Evolutionary conservation across 2,797 vertebrate species (phyloP), one percentile per base, ranked within the genome.

Genomic region (Zalophus californianus): DNA sequence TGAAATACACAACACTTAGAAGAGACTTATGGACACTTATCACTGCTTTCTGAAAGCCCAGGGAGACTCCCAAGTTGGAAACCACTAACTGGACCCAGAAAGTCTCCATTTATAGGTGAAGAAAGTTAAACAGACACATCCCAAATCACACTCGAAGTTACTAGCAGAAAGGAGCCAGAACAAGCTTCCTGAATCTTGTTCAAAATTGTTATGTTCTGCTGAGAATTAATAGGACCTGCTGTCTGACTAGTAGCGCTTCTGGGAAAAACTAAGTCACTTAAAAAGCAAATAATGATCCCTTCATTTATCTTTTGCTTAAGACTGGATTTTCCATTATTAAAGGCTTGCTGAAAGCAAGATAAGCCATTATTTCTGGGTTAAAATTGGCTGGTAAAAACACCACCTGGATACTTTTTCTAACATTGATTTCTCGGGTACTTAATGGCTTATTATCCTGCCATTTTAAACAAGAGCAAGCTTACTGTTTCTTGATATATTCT

Each of bases 231-330:
- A 86, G n/a, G 12, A 66, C 38, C 66, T 86, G 23, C 18, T 50
- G 56, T 84, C 75, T 86, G 27, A 58, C 79, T 77, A 41, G 13
- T 60, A 80, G 27, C 27, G 18, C 54, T 93, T 95, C 50, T 35
- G 75, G 27, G 38, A 64, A 93, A 20, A 86, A 6, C 27, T n/a
- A 78, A 84, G 66, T 96, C 18, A 25, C 50, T 92, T 82, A 11
- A 83, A 95, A 95, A 91, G 32, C 90, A 96, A 97, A 78, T 58
- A 92, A 78, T 82, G 21, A 66, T 92, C 3, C 4, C 25, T 72
- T 97, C 78, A 72, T 94, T 97, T 97, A 90, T 89, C 86, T 93
- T 92, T 91, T 91, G 41, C 80, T 92, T 32, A 75, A 92, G 66
- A 82, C 48, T 90, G 18, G 27, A 60, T 94, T 96, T 95, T 90